Evolutionary conservation across 1,140 invertebrate species (phyloP), one percentile per base, ranked within the genome.

Genomic region (Nebria ingens): DNA sequence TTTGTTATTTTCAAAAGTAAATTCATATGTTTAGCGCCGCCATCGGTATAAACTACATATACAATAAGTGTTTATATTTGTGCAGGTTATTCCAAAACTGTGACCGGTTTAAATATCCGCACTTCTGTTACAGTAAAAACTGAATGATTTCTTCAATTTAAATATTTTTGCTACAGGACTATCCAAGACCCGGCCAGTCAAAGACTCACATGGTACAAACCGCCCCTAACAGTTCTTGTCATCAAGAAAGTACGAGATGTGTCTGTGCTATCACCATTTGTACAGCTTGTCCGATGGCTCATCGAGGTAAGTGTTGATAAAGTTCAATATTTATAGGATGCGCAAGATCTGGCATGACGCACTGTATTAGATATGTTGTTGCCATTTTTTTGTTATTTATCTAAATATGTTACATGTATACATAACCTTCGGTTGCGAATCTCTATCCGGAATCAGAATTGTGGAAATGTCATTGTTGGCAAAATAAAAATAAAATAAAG

Each of bases 171-270:
- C 67, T 54, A 71, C 76, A 96, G 92, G 86, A 94, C 93, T 67
- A 96, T 97, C 65, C 93, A 97, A 73, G 94, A 98, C 75, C 94
- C 94, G 21, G 92, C 92, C 57, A 93, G 91, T 62, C 94, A 97
- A 75, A 81, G 93, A 62, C 74, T 97, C 61, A 96, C 90, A 12
- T 98, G 95, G 95, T 91, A 93, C 79, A 97, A 96, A 71, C 87
- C 91, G 23, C 94, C 94, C 1, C 77, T 95, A 19, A 91, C 89
- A 1, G 93, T 97, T 56, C 79, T 98, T 54, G 92, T 98, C 34
- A 94, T 97, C 67, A 97, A 97, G 71, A 97, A 98, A 70, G 87
- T 94, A 21, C 83, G 91, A 68, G 95, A 97, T 74, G 85, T 85
- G 0, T 83, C 85, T 17, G 91, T 97, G 13, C 74, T 95, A 34